A percentile compares a stretch with the other conserved stretches of the same genome.
phyloP scores from a whole-genome alignment of 2,888 invertebrate genomes.

The Tinea pellionella region DNA sequence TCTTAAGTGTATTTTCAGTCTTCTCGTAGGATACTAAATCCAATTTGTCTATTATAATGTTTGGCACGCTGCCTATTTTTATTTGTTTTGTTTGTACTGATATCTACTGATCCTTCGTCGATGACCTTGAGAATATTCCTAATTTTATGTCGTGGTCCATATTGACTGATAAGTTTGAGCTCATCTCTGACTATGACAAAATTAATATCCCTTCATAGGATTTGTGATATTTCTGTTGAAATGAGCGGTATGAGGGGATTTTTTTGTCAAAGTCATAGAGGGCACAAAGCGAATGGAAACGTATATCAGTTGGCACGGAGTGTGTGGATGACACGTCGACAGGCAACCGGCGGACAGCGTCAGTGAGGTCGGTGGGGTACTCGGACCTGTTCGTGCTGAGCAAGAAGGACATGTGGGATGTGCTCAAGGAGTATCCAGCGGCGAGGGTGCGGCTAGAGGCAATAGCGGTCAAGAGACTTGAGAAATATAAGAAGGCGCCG shows the following conservation, averaged over 20 bases:
- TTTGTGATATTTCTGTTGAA: background rate
- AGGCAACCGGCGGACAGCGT: conserved; percentile 98
- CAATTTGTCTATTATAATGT: conserved; percentile 1
- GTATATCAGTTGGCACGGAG: conserved; percentile 60
- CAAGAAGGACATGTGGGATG: conserved; percentile 99
- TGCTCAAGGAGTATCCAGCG: conserved; percentile 94
- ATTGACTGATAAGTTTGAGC: background rate
- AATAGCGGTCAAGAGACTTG: conserved; percentile 96
- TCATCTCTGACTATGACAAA: background rate
- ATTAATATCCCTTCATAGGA: background rate
- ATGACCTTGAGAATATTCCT: conserved; percentile 14
- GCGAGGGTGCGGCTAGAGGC: conserved; percentile 95
- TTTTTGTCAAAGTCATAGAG: conserved; percentile 5
- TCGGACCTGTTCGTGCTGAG: conserved; percentile 98
- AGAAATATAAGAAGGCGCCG: conserved; percentile 96
- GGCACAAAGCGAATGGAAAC: background rate
- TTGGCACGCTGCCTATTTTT: conserved; percentile 9
- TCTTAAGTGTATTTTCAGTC: background rate
- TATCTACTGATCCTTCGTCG: conserved; percentile 11
- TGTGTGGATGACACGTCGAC: conserved; percentile 70
- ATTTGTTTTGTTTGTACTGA: background rate
- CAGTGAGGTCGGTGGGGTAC: conserved; percentile 97
- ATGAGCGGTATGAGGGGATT: background rate
- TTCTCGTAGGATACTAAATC: conserved; percentile 7
- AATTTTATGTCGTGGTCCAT: background rate